Percentiles rank a stretch among this genome's conserved stretches.
Conservation (phyloP, 1,140 invertebrate genomes). For the Lepidurus packardi region DNA sequence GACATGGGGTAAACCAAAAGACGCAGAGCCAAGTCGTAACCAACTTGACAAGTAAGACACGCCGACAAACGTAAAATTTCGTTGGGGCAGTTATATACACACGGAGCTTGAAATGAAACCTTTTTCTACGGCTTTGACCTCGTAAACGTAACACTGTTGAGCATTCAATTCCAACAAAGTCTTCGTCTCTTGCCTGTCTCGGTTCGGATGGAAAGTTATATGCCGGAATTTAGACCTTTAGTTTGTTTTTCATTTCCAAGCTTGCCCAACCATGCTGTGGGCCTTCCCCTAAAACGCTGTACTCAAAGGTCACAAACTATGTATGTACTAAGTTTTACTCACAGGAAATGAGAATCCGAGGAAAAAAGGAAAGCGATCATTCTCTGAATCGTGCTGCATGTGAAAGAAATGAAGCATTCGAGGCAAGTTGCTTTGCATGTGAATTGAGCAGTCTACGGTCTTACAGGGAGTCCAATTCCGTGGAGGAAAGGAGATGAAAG, state of each 20-base stretch:
- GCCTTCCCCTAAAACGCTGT: background rate
- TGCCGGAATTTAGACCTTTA: background rate
- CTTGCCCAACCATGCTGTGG: background rate
- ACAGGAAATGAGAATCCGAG: background rate
- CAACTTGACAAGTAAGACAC: no score
- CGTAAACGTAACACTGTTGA: background rate
- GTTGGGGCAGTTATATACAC: background rate
- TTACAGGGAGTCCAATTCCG: background rate
- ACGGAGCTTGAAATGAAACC: background rate
- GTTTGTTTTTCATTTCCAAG: background rate
- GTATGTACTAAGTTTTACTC: no score
- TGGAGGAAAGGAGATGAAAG: background rate
- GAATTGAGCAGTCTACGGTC: background rate
- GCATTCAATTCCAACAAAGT: slow-evolving; percentile 7
- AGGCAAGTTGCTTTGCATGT: background rate
- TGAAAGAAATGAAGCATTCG: background rate
- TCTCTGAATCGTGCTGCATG: background rate
- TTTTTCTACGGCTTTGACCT: background rate
- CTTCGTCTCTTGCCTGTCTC: background rate
- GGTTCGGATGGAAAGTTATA: background rate
- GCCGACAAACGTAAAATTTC: background rate
- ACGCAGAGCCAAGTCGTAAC: no score
- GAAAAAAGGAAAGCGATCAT: background rate
- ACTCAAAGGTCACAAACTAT: background rate
- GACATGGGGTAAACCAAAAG: no score